A percentile compares a stretch with the other conserved stretches of the same genome.
Conservation (phyloP, 2,113 vertebrate species). For the Grammomys dolichurus region DNA sequence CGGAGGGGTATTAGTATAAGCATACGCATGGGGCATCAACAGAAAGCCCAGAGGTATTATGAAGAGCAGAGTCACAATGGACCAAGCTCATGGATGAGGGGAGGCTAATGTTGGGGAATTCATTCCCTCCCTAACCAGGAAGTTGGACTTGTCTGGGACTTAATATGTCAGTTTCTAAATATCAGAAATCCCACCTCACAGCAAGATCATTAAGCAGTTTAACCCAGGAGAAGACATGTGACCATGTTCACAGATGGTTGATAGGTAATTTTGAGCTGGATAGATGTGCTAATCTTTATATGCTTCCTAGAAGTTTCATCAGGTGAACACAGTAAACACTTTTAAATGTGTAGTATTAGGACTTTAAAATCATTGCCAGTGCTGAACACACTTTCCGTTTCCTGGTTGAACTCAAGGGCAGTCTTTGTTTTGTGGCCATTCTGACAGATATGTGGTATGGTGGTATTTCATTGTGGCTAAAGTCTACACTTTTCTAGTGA, state of each 20-base stretch:
- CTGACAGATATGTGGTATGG: not conserved
- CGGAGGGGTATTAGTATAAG: not conserved
- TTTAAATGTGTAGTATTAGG: not conserved
- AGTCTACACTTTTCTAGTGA: not conserved
- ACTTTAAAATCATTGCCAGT: not conserved
- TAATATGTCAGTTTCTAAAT: not conserved
- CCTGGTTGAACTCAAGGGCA: not conserved
- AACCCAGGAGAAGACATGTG: constrained; percentile 7
- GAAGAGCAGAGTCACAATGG: not conserved
- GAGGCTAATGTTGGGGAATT: not conserved
- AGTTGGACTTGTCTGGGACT: not conserved
- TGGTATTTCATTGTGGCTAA: constrained; percentile 28
- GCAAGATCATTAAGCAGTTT: not conserved
- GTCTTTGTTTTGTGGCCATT: not conserved
- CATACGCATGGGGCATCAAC: not conserved
- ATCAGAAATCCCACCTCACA: not conserved
- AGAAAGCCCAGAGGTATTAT: not conserved
- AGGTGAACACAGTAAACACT: not conserved
- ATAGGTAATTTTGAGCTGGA: not conserved
- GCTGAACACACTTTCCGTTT: not conserved
- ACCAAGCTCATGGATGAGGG: not conserved
- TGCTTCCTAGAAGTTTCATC: not conserved
- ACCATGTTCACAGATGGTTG: not conserved
- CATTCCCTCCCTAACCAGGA: not conserved
- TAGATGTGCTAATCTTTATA: not conserved